Percentiles rank a stretch among this genome's conserved stretches.
Evolutionary conservation across 64 coral and sea anemone species (phyloP).

Genomic region (Dendrophyllia cribrosa): DNA sequence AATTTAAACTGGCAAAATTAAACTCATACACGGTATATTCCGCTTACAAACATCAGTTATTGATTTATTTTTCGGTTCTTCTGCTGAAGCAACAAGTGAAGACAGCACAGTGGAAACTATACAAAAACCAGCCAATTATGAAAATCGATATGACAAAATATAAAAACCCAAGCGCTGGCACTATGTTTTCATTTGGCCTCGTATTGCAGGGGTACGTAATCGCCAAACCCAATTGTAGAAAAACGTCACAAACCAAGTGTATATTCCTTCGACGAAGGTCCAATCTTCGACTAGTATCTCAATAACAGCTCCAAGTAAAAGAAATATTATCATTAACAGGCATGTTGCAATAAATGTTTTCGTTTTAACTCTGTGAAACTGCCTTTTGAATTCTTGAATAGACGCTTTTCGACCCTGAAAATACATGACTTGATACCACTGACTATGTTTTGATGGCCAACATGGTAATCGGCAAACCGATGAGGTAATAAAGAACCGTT

Average conservation of each 20-base stretch:
- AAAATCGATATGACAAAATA: background rate
- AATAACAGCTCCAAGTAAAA: constrained; percentile 5
- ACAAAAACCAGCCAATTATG: background rate
- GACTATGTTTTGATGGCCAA: constrained; percentile 22
- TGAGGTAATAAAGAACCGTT: constrained; percentile 19
- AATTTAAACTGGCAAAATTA: too few relatives aligned
- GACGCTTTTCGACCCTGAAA: background rate
- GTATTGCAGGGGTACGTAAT: constrained; percentile 26
- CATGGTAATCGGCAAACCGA: constrained; percentile 45
- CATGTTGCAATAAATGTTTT: background rate
- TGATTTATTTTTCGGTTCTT: background rate
- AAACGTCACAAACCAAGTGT: constrained; percentile 31
- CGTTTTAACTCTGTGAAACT: background rate
- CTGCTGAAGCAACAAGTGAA: background rate
- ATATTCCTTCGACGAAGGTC: constrained; percentile 37
- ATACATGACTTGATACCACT: background rate
- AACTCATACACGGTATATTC: too few relatives aligned
- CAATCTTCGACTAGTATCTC: constrained; percentile 13
- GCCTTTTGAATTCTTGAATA: background rate
- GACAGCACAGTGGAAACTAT: background rate
- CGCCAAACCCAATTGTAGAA: constrained; percentile 57
- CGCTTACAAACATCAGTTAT: too few relatives aligned
- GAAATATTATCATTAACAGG: background rate
- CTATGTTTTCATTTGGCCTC: background rate
- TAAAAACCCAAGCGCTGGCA: background rate